Percentiles rank a stretch among this genome's conserved stretches.
Conservation (phyloP, 2,113 vertebrate species). For the Tachysurus vachellii region DNA sequence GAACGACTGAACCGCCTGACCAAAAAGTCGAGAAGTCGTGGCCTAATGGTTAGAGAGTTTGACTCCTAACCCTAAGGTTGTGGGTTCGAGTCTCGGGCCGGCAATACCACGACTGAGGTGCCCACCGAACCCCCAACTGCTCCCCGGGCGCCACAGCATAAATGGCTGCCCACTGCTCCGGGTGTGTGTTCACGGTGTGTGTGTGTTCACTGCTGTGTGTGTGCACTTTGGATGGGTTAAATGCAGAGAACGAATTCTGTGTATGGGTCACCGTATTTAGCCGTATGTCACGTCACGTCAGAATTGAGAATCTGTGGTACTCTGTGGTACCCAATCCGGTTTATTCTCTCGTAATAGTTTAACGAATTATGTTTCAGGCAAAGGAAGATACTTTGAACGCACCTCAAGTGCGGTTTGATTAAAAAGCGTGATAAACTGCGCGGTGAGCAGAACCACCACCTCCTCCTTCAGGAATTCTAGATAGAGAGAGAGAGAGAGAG, state of each 20-base stretch:
- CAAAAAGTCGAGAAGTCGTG: not conserved
- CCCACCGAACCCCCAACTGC: too few species aligned
- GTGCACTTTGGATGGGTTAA: too few species aligned
- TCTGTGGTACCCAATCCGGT: not conserved
- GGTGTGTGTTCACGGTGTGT: too few species aligned
- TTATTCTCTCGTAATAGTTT: not conserved
- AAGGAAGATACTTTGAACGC: conserved; percentile 36
- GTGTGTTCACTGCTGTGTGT: too few species aligned
- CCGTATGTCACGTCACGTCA: not conserved
- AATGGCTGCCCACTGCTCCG: too few species aligned
- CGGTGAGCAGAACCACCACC: conserved; percentile 81
- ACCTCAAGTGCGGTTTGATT: conserved; percentile 85
- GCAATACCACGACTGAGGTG: too few species aligned
- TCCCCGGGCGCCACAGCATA: too few species aligned
- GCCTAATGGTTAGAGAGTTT: too few species aligned
- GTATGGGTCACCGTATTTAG: too few species aligned
- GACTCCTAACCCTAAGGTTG: too few species aligned
- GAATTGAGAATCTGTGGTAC: not conserved
- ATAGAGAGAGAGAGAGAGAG: conserved; percentile 47
- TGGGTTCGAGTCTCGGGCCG: too few species aligned
- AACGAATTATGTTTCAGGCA: not conserved
- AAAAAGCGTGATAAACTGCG: conserved; percentile 86
- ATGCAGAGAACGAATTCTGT: too few species aligned
- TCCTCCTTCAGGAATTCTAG: conserved; percentile 79
- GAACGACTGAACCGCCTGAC: not conserved